Conservation (phyloP, 1,140 invertebrate genomes). For the Halyomorpha halys region DNA sequence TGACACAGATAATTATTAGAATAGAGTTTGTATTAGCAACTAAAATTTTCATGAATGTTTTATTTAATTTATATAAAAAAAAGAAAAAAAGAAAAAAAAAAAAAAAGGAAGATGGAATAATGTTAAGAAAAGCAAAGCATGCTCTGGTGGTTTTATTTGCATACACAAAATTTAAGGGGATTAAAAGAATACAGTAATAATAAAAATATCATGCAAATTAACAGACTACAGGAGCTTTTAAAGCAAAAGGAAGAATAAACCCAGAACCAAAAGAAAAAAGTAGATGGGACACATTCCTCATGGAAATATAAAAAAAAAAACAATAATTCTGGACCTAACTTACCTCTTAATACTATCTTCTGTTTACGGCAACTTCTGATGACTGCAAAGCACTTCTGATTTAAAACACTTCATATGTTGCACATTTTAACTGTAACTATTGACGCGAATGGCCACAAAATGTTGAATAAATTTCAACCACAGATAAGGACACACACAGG, state of each 20-base stretch:
- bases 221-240: not conserved
- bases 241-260: slow-evolving; percentile 22
- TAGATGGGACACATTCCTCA: slow-evolving; percentile 33
- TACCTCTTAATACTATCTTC: slow-evolving; percentile 19
- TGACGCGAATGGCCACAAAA: too few relatives aligned
- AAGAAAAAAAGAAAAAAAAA: not conserved
- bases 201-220: slow-evolving; percentile 13
- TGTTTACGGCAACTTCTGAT: not conserved
- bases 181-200: slow-evolving; percentile 1
- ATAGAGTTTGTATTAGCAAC: too few relatives aligned
- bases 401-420: not conserved
- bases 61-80: too few relatives aligned
- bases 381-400: not conserved
- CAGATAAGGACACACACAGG: slow-evolving; percentile 21
- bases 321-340: slow-evolving; percentile 19
- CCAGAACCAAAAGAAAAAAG: slow-evolving; percentile 26
- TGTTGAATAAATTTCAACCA: not conserved
- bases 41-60: too few relatives aligned
- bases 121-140: not conserved
- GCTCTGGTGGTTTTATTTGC: not conserved
- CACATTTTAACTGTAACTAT: too few relatives aligned
- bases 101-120: not conserved
- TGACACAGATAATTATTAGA: too few relatives aligned
- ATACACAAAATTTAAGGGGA: slow-evolving; percentile 4
- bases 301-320: slow-evolving; percentile 21